Conservation (phyloP, 2,888 invertebrate species). For the Chloroclysta siterata region DNA sequence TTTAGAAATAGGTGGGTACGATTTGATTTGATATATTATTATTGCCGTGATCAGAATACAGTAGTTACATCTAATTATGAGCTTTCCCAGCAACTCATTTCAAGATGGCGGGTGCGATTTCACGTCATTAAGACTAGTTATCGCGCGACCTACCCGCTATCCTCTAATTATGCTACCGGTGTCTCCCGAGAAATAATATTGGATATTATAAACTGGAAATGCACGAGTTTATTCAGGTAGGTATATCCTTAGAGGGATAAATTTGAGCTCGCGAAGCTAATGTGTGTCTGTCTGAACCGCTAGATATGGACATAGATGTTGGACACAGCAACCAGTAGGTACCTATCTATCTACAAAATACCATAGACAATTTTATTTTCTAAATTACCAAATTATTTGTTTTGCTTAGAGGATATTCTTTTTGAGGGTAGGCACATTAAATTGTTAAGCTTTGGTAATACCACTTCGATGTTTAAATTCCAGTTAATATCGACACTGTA, state of each 20-base stretch:
- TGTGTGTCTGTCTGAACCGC: conserved; percentile 6
- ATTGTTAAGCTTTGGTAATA: too few species aligned
- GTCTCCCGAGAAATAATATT: conserved; percentile 70
- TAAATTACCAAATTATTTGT: too few species aligned
- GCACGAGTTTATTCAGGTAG: conserved; percentile 38
- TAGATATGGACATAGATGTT: background rate
- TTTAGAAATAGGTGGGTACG: background rate
- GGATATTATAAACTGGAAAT: conserved; percentile 73
- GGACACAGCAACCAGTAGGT: background rate
- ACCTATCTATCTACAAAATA: background rate
- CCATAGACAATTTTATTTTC: background rate
- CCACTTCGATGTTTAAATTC: conserved; percentile 11
- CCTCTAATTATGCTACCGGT: conserved; percentile 77
- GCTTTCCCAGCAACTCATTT: conserved; percentile 69
- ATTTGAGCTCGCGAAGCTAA: background rate
- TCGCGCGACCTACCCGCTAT: conserved; percentile 72
- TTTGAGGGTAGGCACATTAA: too few species aligned
- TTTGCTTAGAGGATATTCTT: too few species aligned
- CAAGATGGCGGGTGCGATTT: conserved; percentile 76
- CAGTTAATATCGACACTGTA: conserved; percentile 18
- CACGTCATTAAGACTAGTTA: conserved; percentile 80
- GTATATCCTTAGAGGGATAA: conserved; percentile 23
- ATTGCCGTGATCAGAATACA: conserved; percentile 32
- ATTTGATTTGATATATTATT: conserved; percentile 6
- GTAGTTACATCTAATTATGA: conserved; percentile 63